Percentiles rank a stretch among this genome's conserved stretches.
These are phyloP conservation scores for Tetheella fluctuosa DNA, from an alignment of 2,888 invertebrate genomes.

Conservation along the genomic window DNA sequence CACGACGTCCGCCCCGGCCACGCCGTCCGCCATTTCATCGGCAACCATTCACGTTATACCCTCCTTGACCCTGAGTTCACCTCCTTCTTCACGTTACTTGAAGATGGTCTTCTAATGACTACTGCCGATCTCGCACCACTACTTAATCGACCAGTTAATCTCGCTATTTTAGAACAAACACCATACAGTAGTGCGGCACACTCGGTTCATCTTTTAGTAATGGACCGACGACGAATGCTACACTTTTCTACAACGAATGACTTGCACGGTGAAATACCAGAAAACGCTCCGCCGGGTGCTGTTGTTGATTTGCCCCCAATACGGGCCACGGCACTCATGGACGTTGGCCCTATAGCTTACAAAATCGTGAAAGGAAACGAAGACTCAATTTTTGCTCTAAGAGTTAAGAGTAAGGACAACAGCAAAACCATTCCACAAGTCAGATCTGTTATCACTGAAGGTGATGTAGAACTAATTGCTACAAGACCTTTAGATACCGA, in stretches of 20 bases:
- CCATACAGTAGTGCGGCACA: conserved; percentile 92
- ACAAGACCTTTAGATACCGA: conserved; percentile 92
- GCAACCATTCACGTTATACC: conserved; percentile 81
- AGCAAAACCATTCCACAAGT: conserved; percentile 71
- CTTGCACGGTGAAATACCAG: conserved; percentile 88
- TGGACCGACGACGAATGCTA: conserved; percentile 92
- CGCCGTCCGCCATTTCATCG: conserved; percentile 91
- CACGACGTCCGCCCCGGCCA: conserved; percentile 96
- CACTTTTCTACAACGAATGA: conserved; percentile 88
- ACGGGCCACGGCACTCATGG: conserved; percentile 87
- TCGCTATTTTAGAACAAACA: conserved; percentile 92
- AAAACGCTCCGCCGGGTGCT: conserved; percentile 90
- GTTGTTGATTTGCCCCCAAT: conserved; percentile 89
- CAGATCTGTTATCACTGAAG: conserved; percentile 82
- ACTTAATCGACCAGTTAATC: conserved; percentile 91
- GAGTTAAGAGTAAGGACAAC: conserved; percentile 84
- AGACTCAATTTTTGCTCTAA: conserved; percentile 89
- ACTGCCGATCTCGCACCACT: conserved; percentile 93
- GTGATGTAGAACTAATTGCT: conserved; percentile 90
- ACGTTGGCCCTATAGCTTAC: conserved; percentile 89
- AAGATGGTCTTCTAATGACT: conserved; percentile 95
- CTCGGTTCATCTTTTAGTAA: conserved; percentile 91
- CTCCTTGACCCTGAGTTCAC: conserved; percentile 91
- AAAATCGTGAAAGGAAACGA: conserved; percentile 91
- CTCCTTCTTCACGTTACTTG: conserved; percentile 93